Evolutionary conservation across 2,797 vertebrate species (phyloP), one percentile per base, ranked within the genome.

Genomic region (Oreochromis grahami): DNA sequence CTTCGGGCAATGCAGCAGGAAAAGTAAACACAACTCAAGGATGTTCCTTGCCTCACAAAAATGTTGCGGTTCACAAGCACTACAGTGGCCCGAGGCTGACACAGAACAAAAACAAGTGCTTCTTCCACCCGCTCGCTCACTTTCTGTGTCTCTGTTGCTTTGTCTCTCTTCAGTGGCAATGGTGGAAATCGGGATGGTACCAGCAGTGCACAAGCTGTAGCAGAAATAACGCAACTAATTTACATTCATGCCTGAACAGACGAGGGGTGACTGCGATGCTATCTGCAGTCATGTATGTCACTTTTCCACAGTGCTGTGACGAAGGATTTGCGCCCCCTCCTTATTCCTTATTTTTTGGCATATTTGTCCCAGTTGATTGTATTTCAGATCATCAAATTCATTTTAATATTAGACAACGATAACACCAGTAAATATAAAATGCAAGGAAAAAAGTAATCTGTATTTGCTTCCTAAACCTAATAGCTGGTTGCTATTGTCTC

Each of bases 21-120:
- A 93, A 92, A 91, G 91, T 94, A 94, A 94, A 95, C 93, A 93
- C 90, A 85, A 88, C 90, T 93, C 91, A 86, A 85, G 83, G 90
- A 93, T 92, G 84, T 92, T 92, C 80, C 76, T 70, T 77, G 84
- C 87, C 77, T 92, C 86, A 79, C 90, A 87, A 93, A 94, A 94
- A 92, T 85, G 83, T 84, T 91, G 92, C 74, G 56, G 87, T 90
- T 93, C 87, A 91, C 76, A 81, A 83, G 82, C 90, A 77, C 72
- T 81, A 56, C 68, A 83, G 68, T 87, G 87, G 91, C 93, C 90
- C 7, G 77, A 58, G 91, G 91, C 87, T 68, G 87, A 87, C 83
- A 84, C 68, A 82, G 80, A 9, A 87, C 84, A 91, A 87, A 92
- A 92, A 92, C 85, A 92, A 90, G 88, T 76, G 86, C 83, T 87